These are phyloP conservation scores for Eudasyphora cyanicolor DNA, from an alignment of 2,888 invertebrate genomes.

Conservation along the genomic window DNA sequence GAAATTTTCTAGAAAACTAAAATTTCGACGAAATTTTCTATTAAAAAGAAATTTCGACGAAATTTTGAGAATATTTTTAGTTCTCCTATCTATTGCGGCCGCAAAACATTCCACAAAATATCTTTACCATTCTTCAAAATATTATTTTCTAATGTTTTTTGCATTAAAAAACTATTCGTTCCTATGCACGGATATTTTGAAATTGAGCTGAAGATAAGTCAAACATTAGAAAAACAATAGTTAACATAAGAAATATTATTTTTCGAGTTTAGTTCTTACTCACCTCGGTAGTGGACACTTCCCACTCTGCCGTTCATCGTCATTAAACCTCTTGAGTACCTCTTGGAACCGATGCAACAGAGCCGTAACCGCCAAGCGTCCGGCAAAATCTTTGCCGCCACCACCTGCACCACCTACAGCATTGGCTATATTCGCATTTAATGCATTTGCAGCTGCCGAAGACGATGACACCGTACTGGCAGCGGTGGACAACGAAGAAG, in stretches of 20 bases:
- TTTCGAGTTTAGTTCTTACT: slow-evolving; percentile 56
- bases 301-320: slow-evolving; percentile 90
- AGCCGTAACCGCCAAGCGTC: slow-evolving; percentile 93
- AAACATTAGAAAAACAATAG: not conserved
- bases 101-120: no score
- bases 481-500: slow-evolving; percentile 17
- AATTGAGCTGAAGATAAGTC: no score
- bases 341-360: slow-evolving; percentile 95
- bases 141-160: no score
- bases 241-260: no score
- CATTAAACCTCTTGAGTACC: slow-evolving; percentile 92
- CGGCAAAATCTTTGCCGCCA: slow-evolving; percentile 83
- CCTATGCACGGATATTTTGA: no score
- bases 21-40: no score
- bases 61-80: no score
- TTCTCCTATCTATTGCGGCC: no score
- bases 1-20: no score
- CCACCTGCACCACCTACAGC: slow-evolving; percentile 65
- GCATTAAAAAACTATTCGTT: no score
- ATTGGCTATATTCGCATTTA: slow-evolving; percentile 71
- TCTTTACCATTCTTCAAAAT: no score
- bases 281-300: slow-evolving; percentile 92
- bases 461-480: slow-evolving; percentile 41
- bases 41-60: no score
- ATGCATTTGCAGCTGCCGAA: slow-evolving; percentile 51